Evolutionary conservation across 2,888 invertebrate species (phyloP), one percentile per base, ranked within the genome.

Genomic region (Furcula furcula): DNA sequence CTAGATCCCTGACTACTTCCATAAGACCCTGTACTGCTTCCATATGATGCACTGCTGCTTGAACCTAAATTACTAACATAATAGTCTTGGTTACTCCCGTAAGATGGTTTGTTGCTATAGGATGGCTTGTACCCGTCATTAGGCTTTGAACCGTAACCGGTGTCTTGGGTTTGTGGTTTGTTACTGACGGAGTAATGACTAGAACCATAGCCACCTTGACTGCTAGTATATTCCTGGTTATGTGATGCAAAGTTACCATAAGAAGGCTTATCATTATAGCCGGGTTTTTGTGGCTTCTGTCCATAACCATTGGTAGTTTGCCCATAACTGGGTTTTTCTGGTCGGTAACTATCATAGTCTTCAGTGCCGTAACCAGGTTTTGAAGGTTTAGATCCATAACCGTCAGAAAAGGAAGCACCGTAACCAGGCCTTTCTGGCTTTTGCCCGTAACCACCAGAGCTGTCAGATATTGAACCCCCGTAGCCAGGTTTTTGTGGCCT

Each of bases 401-500:
- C 12, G 9, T 23, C 23, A 1, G 12, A 12, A 12, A 12, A 4
- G 6, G 12, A 27, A 6, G 1, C n/a, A 1, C 22, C 34, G n/a
- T 48, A 35, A n/a, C 11, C 23, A n/a, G 55, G 55, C 28, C 45
- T 56, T 4, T 39, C 36, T 16, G 49, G 38, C 12, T 36, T 50
- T 0, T 34, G 7, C 0, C 21, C 26, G 10, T 42, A 27, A 13
- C 37, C 42, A 18, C 42, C 13, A 2, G 3, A n/a, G 21, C n/a
- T n/a, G 5, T 22, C 15, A 11, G 20, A 2, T 2, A 2, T 20
- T 1, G 31, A 9, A 28, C 51, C 40, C 7, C 29, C 47, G 25
- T 50, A 49, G 4, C 22, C 16, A 15, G 49, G 49, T 16, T 34
- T 21, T n/a, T 43, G 51, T 1, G 50, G 50, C 5, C 11, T 9